Conservation (phyloP, 2,113 vertebrate species). For the Triplophysa siluroides region DNA sequence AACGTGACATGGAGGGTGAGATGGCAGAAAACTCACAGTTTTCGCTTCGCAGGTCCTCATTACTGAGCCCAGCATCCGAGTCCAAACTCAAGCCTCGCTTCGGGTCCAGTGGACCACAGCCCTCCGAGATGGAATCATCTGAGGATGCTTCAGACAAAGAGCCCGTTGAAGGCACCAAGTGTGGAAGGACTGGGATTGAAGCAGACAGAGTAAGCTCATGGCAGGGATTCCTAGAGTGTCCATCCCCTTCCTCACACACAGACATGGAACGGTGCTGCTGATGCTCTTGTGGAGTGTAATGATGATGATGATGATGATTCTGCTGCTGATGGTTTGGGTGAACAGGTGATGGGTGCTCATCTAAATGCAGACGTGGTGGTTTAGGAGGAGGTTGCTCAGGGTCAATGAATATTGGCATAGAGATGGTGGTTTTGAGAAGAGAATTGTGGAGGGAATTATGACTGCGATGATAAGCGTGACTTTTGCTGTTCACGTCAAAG, state of each 20-base stretch:
- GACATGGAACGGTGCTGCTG: constrained; percentile 62
- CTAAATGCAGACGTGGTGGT: constrained; percentile 79
- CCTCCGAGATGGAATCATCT: constrained; percentile 74
- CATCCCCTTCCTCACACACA: constrained; percentile 58
- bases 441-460: constrained; percentile 59
- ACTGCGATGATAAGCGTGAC: constrained; percentile 46
- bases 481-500: constrained; percentile 32
- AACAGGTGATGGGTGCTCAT: constrained; percentile 57
- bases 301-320: constrained; percentile 25
- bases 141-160: constrained; percentile 77
- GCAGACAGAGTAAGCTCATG: constrained; percentile 67
- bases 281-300: not conserved
- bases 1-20: constrained; percentile 59
- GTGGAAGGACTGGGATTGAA: constrained; percentile 54
- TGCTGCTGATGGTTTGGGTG: constrained; percentile 37
- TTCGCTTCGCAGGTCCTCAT: constrained; percentile 75
- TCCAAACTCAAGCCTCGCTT: constrained; percentile 69
- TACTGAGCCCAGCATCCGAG: constrained; percentile 74
- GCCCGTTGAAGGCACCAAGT: constrained; percentile 68
- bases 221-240: constrained; percentile 56
- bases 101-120: constrained; percentile 63
- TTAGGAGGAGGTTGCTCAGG: constrained; percentile 80
- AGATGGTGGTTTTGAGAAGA: constrained; percentile 75
- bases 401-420: constrained; percentile 74
- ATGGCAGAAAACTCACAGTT: constrained; percentile 61